phyloP scores from a whole-genome alignment of 2,113 vertebrate species.

The Ceratotherium simum region DNA sequence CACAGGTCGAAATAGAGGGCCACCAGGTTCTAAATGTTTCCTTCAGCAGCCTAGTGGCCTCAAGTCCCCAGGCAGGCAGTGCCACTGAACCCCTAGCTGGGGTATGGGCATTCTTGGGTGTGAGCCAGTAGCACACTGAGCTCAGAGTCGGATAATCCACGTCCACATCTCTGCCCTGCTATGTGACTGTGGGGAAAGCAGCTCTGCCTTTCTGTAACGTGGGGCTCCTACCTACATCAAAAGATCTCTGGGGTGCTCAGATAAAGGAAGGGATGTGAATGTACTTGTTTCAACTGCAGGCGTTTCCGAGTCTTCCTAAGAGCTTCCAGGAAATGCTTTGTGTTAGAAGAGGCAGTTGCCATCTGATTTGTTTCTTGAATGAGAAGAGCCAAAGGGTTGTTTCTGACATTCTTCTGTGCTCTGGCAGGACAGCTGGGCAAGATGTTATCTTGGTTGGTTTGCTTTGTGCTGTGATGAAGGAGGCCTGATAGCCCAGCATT shows the following conservation, averaged over 20 bases:
- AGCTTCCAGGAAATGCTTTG: slow-evolving; percentile 70
- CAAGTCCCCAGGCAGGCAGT: background rate
- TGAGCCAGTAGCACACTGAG: background rate
- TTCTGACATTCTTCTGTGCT: slow-evolving; percentile 57
- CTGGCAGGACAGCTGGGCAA: slow-evolving; percentile 45
- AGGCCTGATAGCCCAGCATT: background rate
- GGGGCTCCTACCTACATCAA: slow-evolving; percentile 45
- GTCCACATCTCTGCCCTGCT: background rate
- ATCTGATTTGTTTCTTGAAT: slow-evolving; percentile 59
- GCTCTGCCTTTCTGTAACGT: background rate
- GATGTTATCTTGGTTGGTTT: slow-evolving; percentile 63
- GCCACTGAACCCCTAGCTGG: background rate
- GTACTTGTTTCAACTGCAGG: background rate
- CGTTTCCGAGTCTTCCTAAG: slow-evolving; percentile 35
- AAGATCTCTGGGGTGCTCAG: slow-evolving; percentile 11
- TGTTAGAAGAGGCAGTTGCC: slow-evolving; percentile 52
- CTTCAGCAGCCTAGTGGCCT: background rate
- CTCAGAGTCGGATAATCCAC: background rate
- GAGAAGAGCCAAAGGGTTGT: slow-evolving; percentile 54
- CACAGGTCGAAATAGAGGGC: background rate
- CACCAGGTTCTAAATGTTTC: background rate
- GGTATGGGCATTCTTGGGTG: background rate
- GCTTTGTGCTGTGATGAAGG: slow-evolving; percentile 57
- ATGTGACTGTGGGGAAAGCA: background rate
- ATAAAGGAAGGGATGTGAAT: slow-evolving; percentile 32